A percentile compares a stretch with the other conserved stretches of the same genome.
phyloP scores from a whole-genome alignment of 2,113 vertebrate genomes.

The Lycaon pictus region DNA sequence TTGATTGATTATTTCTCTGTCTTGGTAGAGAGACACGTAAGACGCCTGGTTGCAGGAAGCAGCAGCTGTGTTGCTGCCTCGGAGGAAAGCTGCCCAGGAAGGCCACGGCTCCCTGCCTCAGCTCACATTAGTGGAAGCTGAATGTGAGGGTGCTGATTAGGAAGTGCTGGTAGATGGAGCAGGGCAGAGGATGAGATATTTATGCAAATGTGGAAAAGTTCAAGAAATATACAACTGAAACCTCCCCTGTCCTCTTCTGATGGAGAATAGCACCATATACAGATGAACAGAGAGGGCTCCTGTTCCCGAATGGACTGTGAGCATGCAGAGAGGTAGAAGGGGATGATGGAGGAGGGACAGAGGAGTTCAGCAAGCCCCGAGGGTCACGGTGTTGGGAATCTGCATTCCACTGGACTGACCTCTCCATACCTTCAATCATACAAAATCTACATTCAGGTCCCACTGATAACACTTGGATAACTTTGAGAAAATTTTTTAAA shows the following conservation, averaged over 20 bases:
- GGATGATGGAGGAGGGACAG: no score
- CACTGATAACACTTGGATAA: neutral
- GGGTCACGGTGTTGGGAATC: accelerated
- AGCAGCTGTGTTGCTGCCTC: neutral
- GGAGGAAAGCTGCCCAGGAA: accelerated
- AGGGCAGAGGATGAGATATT: neutral
- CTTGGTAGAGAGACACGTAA: neutral
- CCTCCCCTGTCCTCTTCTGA: neutral
- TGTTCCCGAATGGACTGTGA: accelerated
- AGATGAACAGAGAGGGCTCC: neutral
- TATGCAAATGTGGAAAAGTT: neutral
- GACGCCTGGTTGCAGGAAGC: neutral
- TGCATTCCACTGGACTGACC: neutral
- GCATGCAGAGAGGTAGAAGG: no score
- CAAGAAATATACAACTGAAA: neutral
- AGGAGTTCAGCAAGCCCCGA: neutral
- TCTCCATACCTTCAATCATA: neutral
- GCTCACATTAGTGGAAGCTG: neutral
- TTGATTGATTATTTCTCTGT: neutral
- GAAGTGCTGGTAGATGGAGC: neutral
- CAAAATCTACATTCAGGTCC: neutral
- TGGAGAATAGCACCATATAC: neutral
- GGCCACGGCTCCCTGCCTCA: neutral
- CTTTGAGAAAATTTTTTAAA: neutral
- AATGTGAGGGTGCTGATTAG: accelerated